These are phyloP conservation scores for Manis javanica DNA, from an alignment of 2,797 vertebrate genomes.

Conservation along the genomic window DNA sequence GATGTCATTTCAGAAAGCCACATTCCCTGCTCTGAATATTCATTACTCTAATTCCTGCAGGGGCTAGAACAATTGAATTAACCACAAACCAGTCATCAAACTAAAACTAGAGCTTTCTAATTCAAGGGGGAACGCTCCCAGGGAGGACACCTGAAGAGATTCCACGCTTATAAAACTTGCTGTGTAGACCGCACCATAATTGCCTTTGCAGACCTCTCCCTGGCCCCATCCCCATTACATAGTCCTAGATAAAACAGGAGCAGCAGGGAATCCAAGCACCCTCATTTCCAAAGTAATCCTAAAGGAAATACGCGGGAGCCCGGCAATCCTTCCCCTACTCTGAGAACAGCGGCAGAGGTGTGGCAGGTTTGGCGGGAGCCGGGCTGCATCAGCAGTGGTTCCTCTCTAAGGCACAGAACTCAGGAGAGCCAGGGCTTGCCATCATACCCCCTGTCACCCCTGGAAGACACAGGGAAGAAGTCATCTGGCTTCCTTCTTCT, in stretches of 20 bases:
- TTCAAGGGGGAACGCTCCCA: conserved; percentile 26
- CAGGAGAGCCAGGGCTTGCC: background rate
- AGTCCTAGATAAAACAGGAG: conserved; percentile 36
- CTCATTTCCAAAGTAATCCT: conserved; percentile 50
- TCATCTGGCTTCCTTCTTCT: background rate
- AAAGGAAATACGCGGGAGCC: background rate
- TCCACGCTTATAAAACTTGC: background rate
- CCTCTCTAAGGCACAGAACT: background rate
- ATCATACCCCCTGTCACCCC: background rate
- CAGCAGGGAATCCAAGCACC: conserved; percentile 34
- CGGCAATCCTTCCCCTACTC: background rate
- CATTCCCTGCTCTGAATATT: conserved; percentile 54
- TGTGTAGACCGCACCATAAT: background rate
- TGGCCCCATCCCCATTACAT: background rate
- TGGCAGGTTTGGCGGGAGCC: too few relatives aligned
- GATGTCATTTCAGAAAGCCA: conserved; percentile 7
- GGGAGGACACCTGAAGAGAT: conserved; percentile 5
- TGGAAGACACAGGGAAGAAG: background rate
- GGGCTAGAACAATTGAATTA: conserved; percentile 47
- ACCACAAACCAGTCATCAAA: conserved; percentile 63
- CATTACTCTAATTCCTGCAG: conserved; percentile 13
- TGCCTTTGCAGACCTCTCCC: background rate
- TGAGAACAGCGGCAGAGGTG: background rate
- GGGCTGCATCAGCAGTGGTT: background rate
- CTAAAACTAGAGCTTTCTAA: conserved; percentile 60